Evolutionary conservation across 2,888 invertebrate genomes (phyloP).

Genomic region (Drosophila kuntzei): DNA sequence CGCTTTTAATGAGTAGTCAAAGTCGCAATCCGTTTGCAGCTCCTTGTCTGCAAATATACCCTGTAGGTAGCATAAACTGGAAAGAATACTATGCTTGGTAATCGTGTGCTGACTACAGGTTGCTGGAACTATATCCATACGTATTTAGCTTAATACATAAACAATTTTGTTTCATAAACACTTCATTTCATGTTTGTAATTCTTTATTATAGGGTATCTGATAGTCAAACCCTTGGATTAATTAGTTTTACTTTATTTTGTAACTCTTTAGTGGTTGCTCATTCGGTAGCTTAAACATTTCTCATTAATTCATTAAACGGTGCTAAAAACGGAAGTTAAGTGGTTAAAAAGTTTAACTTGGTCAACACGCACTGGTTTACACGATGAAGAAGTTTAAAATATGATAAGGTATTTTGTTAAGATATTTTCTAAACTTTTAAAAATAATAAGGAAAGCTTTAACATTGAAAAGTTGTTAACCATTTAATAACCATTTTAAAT

Average conservation of each 20-base stretch:
- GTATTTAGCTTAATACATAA: neutral
- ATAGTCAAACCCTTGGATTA: neutral
- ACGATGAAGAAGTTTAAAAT: neutral
- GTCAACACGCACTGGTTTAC: neutral
- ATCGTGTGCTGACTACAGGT: neutral
- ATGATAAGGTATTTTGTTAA: too few species aligned
- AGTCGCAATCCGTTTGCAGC: neutral
- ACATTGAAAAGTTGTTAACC: too few species aligned
- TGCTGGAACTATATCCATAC: too few species aligned
- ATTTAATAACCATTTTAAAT: too few species aligned
- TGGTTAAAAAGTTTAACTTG: conserved; percentile 8
- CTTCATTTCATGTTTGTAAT: neutral
- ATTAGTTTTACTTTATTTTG: neutral
- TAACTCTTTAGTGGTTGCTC: conserved; percentile 6
- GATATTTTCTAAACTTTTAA: too few species aligned
- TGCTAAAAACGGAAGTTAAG: conserved; percentile 53
- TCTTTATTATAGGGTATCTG: conserved; percentile 18
- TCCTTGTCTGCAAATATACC: conserved; percentile 22
- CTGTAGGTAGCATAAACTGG: neutral
- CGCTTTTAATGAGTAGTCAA: conserved; percentile 64
- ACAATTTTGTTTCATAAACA: neutral
- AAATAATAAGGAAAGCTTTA: too few species aligned
- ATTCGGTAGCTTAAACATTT: conserved; percentile 29
- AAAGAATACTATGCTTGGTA: neutral
- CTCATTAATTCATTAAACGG: conserved; percentile 59